Evolutionary conservation across 2,888 invertebrate genomes (phyloP).

Genomic region (Drosophila tanythrix): DNA sequence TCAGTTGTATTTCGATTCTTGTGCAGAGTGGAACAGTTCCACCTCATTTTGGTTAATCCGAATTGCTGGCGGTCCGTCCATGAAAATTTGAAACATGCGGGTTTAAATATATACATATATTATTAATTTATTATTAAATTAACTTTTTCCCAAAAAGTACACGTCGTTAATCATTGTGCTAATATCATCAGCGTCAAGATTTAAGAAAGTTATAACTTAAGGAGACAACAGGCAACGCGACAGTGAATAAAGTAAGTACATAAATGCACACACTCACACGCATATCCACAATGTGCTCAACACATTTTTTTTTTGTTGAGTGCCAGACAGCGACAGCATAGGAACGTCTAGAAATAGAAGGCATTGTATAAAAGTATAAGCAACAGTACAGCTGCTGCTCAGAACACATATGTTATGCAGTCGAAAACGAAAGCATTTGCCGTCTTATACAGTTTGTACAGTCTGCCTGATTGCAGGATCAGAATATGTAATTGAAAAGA

Average conservation of each 20-base stretch:
- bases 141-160: constrained; percentile 1
- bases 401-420: constrained; percentile 60
- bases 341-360: constrained; percentile 60
- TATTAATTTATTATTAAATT: constrained; percentile 8
- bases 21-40: constrained; percentile 30
- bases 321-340: constrained; percentile 18
- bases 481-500: constrained; percentile 22
- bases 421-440: constrained; percentile 20
- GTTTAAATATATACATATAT: background rate
- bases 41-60: background rate
- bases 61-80: constrained; percentile 28
- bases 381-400: constrained; percentile 9
- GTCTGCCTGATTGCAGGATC: constrained; percentile 6
- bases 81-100: constrained; percentile 21
- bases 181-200: constrained; percentile 4
- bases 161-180: constrained; percentile 20
- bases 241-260: constrained; percentile 40
- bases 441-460: background rate
- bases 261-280: constrained; percentile 8
- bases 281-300: constrained; percentile 8
- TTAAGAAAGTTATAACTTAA: constrained; percentile 31
- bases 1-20: constrained; percentile 31
- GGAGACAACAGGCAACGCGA: constrained; percentile 10
- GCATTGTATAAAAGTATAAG: constrained; percentile 31
- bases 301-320: constrained; percentile 12